Evolutionary conservation across 2,797 vertebrate genomes (phyloP).

Genomic region (Mallotus villosus): DNA sequence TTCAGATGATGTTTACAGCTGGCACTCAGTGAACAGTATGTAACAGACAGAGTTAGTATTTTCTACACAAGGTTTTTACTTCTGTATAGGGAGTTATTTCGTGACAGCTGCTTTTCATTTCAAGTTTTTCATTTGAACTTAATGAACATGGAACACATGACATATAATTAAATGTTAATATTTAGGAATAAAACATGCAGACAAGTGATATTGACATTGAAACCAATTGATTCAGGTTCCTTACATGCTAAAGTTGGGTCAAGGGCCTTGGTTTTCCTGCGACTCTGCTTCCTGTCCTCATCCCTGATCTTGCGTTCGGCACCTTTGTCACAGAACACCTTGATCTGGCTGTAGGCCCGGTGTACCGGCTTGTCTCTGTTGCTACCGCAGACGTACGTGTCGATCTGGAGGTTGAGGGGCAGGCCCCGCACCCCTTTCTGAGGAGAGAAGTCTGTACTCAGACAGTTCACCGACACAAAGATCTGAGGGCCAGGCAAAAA

Average conservation of each 20-base stretch:
- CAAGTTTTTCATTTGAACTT: neutral
- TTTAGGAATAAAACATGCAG: neutral
- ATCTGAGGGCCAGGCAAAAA: constrained; percentile 58
- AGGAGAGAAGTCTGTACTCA: constrained; percentile 86
- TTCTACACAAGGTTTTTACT: neutral
- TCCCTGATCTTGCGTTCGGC: constrained; percentile 84
- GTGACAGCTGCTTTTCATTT: neutral
- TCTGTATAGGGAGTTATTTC: neutral
- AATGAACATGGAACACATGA: neutral
- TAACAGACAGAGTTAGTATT: neutral
- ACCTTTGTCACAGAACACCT: constrained; percentile 86
- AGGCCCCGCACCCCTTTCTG: constrained; percentile 83
- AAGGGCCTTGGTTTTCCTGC: constrained; percentile 80
- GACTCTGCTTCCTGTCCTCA: constrained; percentile 82
- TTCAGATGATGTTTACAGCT: neutral
- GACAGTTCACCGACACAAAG: constrained; percentile 82
- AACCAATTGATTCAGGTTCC: constrained; percentile 6
- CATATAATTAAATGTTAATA: neutral
- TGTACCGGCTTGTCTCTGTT: constrained; percentile 80
- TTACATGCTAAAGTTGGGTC: constrained; percentile 56
- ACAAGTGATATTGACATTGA: neutral
- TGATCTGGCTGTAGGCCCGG: constrained; percentile 82
- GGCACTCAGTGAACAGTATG: neutral
- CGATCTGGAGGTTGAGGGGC: constrained; percentile 80
- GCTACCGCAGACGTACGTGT: constrained; percentile 82